A percentile compares a stretch with the other conserved stretches of the same genome.
These are phyloP conservation scores for Hemibagrus guttatus DNA, from an alignment of 2,797 vertebrate genomes.

Conservation along the genomic window DNA sequence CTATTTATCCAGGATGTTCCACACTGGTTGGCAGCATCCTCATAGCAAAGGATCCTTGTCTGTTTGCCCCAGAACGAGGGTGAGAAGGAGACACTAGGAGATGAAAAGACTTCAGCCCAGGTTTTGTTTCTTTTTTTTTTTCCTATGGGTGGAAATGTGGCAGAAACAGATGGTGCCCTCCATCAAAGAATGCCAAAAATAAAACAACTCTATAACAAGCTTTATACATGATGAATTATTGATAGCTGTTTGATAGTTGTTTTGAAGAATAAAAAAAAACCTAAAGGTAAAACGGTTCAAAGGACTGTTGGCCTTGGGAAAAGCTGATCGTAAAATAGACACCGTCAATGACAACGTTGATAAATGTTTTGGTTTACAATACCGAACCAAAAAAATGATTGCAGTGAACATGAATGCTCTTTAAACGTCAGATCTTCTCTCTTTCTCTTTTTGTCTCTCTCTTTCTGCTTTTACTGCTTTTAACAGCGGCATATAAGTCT, in stretches of 20 bases:
- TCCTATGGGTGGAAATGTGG: slow-evolving; percentile 4
- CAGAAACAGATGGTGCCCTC: slow-evolving; percentile 43
- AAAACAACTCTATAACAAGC: slow-evolving; percentile 36
- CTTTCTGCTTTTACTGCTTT: slow-evolving; percentile 7
- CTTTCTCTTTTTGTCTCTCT: neutral
- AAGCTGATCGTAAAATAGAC: slow-evolving; percentile 3
- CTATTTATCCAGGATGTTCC: slow-evolving; percentile 62
- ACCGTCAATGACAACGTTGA: neutral
- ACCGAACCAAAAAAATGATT: neutral
- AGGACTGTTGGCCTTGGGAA: neutral
- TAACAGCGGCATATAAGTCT: slow-evolving; percentile 32
- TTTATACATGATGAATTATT: slow-evolving; percentile 18
- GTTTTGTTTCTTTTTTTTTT: slow-evolving; percentile 43
- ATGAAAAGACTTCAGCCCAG: slow-evolving; percentile 10
- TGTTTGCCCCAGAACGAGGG: slow-evolving; percentile 13
- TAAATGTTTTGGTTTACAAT: neutral
- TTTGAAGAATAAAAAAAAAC: neutral
- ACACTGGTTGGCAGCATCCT: slow-evolving; percentile 47
- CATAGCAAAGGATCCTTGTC: neutral
- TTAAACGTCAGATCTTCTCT: neutral
- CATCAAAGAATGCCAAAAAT: slow-evolving; percentile 25
- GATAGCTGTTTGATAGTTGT: slow-evolving; percentile 15
- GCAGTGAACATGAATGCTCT: neutral
- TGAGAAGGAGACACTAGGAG: slow-evolving; percentile 36
- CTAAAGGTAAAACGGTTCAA: neutral